Base-by-base conservation (phyloP, 23 tunicate species). In the Ciona savignyi region DNA sequence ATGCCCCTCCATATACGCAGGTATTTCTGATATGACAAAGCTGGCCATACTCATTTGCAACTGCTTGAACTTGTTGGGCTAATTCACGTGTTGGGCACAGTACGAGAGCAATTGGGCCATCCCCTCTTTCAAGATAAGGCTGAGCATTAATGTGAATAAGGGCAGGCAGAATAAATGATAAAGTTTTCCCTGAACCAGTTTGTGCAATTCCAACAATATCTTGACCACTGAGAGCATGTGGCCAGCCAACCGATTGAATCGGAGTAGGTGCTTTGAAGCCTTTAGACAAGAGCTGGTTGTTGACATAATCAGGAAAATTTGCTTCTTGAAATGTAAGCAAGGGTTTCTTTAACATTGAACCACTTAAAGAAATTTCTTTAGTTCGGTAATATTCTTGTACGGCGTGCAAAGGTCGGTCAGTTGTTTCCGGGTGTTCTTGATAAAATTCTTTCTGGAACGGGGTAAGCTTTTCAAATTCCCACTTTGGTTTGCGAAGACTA, bases 181-280 rank as follows among this genome's bases (percentile, higher is more conserved):
- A 68, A 27, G 99, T 95, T 70, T 95, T 95, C 29, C 99, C 99
- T 4, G 99, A 95, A 27, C 99, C 99, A 62, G 99, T 95, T 63
- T 89, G 96, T 2, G 96, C 91, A 49, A 95, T 88, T 1, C 99
- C 99, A 62, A 95, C 96, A 69, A 88, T 48, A 64, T 95, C 92
- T 34, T 65, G 74, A 3, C 99, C 99, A 56, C 87, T 70, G 30
- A 95, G 61, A 23, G 92, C 96, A 74, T 88, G 87, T 9, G 99
- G 99, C 92, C 91, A 95, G 4, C 96, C 96, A 34, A 88, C 62
- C 0, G 99, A 80, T 63, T 95, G 99, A 68, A 95, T 95, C 23
- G 92, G 82, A 11, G 99, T 95, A 32, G 99, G 99, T n/a, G 31
- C 35, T 28, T 65, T 65, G 63, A 86, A 95, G 2, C 94, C 94